Evolutionary conservation across 1,140 invertebrate genomes (phyloP), one percentile per base, ranked within the genome.

Genomic region (Ephestia elutella): DNA sequence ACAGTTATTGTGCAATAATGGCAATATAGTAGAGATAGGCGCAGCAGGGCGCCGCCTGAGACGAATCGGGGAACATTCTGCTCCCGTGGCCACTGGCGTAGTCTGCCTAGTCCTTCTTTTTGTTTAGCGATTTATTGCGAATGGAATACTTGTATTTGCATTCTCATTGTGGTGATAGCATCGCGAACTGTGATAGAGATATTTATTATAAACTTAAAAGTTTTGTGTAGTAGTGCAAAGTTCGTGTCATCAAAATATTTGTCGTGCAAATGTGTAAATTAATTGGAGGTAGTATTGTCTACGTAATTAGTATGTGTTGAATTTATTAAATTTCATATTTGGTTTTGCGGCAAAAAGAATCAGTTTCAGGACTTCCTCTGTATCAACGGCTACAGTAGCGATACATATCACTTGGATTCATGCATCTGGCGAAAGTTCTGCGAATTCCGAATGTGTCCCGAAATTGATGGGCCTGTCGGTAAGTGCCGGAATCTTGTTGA

Each of bases 391-490:
- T 32, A 10, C 30, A 32, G 11, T 10, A 11, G 13, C 63, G 73
- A 82, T 75, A 70, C 66, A 68, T 74, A 82, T 84, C 80, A 73
- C 71, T 73, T 72, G 57, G 55, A 62, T 74, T 75, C 71, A 70
- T 82, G 77, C 74, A 77, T 70, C 74, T 70, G 73, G 80, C 73
- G 81, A 85, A 82, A 87, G 77, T 87, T 84, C 75, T 69, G 69
- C 73, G 73, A 78, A 78, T 60, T 66, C 60, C 72, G 71, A 75
- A 78, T 76, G 73, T 80, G 71, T 73, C 68, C 72, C 66, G 68
- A 77, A 79, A 85, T 81, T 80, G 82, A 82, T 85, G 75, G 72
- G 61, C 63, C 60, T 63, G 78, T 77, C 71, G 60, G 60, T 62
- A 56, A 69, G 68, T 74, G 72, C 75, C 72, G 75, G 71, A 79